These are phyloP conservation scores for Urocynchramus pylzowi DNA, from an alignment of 2,113 vertebrate species.

Conservation along the genomic window DNA sequence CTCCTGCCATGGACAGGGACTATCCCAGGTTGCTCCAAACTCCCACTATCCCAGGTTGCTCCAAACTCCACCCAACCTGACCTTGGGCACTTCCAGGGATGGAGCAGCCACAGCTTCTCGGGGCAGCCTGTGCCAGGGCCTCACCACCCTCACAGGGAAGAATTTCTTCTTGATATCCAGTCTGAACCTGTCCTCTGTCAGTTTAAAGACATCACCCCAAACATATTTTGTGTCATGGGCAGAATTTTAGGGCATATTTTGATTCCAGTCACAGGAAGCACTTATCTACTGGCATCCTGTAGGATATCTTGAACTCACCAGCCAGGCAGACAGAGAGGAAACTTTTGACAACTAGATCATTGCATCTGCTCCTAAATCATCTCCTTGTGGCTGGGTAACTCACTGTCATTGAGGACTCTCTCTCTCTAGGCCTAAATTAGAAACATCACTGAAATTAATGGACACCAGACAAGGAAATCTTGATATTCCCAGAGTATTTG, in stretches of 20 bases:
- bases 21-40: fast-evolving
- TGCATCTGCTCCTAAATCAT: slow-evolving; percentile 15
- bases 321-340: background rate
- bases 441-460: background rate
- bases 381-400: background rate
- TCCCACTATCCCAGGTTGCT: fast-evolving
- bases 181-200: background rate
- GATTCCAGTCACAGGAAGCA: background rate
- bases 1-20: background rate
- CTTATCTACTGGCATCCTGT: background rate
- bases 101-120: background rate
- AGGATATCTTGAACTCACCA: background rate
- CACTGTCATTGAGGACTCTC: background rate
- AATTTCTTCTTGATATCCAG: background rate
- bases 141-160: fast-evolving
- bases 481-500: background rate
- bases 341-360: background rate
- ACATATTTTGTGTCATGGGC: background rate
- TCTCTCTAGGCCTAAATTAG: background rate
- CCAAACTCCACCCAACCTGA: fast-evolving
- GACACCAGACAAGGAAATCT: background rate
- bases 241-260: background rate
- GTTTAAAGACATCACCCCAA: background rate
- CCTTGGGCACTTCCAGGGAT: background rate
- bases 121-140: background rate